These are phyloP conservation scores for Tretioscincus oriximinensis DNA, from an alignment of 2,113 vertebrate genomes.

Conservation along the genomic window DNA sequence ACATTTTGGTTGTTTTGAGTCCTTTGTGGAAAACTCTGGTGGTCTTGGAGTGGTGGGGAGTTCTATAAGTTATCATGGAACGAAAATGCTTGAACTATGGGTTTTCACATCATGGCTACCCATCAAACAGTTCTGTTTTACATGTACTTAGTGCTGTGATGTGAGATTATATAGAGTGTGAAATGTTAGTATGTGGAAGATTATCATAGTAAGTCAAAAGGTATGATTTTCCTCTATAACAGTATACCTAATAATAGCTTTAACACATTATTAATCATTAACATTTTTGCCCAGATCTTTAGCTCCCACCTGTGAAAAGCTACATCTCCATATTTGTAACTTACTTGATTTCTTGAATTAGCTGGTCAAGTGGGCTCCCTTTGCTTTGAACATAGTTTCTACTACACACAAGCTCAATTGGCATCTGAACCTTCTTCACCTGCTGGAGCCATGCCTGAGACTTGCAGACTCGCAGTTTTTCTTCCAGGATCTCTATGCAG, in stretches of 20 bases:
- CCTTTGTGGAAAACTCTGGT: too few species aligned
- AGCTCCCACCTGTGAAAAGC: not conserved
- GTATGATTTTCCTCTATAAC: not conserved
- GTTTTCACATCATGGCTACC: not conserved
- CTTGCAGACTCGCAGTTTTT: conserved; percentile 47
- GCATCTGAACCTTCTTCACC: conserved; percentile 83
- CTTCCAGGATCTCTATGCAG: conserved; percentile 82
- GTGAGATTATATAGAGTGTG: too few species aligned
- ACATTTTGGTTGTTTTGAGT: too few species aligned
- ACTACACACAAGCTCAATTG: conserved; percentile 85
- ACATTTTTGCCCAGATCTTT: too few species aligned
- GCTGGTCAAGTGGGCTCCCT: conserved; percentile 45
- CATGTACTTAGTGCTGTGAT: too few species aligned
- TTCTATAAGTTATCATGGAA: too few species aligned
- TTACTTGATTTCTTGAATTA: conserved; percentile 64
- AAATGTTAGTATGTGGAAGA: not conserved
- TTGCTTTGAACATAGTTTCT: conserved; percentile 65
- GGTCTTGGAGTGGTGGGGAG: too few species aligned
- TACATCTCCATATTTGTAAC: conserved; percentile 20
- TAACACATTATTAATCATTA: not conserved
- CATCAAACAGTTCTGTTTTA: not conserved
- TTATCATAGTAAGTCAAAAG: not conserved
- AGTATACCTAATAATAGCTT: not conserved
- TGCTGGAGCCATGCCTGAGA: conserved; percentile 78
- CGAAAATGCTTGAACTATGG: too few species aligned